Conservation (phyloP, 1,140 invertebrate species). For the Conus ventricosus region DNA sequence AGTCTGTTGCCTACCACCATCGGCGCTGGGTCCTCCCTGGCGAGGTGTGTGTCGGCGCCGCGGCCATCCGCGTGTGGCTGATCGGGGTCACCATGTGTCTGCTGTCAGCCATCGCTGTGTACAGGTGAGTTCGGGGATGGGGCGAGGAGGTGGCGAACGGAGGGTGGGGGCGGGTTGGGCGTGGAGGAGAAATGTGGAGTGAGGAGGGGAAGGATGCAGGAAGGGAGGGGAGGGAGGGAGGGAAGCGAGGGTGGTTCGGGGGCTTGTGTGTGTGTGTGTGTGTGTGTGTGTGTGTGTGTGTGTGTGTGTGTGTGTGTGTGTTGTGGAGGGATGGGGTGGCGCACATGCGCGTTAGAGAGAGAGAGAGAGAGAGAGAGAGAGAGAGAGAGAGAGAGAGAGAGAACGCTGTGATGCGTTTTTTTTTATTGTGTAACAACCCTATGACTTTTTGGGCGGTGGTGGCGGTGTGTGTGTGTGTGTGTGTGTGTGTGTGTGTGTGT, state of each 20-base stretch:
- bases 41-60: conserved; percentile 52
- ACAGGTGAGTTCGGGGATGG: conserved; percentile 40
- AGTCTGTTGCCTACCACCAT: conserved; percentile 59
- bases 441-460: too few species aligned
- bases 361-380: too few species aligned
- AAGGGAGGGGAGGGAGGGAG: not conserved
- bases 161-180: not conserved
- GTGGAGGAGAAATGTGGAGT: not conserved
- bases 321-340: too few species aligned
- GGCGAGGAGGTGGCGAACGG: not conserved
- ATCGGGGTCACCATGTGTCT: conserved; percentile 63
- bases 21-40: conserved; percentile 40
- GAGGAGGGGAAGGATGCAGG: not conserved
- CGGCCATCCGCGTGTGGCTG: conserved; percentile 59
- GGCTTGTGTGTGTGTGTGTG: not conserved
- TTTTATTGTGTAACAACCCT: too few species aligned
- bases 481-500: not conserved
- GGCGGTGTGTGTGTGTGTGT: too few species aligned
- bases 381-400: too few species aligned
- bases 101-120: conserved; percentile 62
- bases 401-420: too few species aligned
- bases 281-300: too few species aligned
- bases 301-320: too few species aligned
- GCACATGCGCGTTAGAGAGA: too few species aligned
- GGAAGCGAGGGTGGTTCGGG: not conserved